Base-by-base conservation (phyloP, 92 coral and sea anemone species). In the Epizoanthus ramosus region DNA sequence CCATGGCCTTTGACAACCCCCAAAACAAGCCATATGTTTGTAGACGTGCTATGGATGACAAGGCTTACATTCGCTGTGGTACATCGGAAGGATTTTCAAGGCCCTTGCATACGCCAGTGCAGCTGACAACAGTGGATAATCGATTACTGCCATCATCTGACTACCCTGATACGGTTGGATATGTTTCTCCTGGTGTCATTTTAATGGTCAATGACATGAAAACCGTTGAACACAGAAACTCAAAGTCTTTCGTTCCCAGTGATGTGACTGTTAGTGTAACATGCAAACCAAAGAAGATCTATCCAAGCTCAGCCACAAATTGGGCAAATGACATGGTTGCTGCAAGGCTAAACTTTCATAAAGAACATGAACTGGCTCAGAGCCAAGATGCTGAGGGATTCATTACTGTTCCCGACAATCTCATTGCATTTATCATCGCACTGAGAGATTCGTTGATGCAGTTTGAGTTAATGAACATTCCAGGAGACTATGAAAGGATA, bases 241-340 rank as follows among this genome's bases (percentile, higher is more conserved):
- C n/a, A n/a, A n/a, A n/a, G n/a, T n/a, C n/a, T n/a, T n/a, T n/a
- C n/a, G n/a, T n/a, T n/a, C 47, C 83, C 2, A 74, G 70, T 4
- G 90, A 82, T 82, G 79, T 23, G 0, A 45, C 85, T 17, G 81
- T 88, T 12, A 24, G 74, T 57, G 91, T 83, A 22, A 88, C 88
- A 1, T 83, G 88, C 75, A 88, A 83, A 43, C 91, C 87, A 31
- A 87, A 87, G 84, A 5, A 87, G 18, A 47, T 83, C 1, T 87
- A 87, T 35, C 74, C 88, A 8, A 88, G 91, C 41, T 54, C 88
- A 7, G 84, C 88, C 4, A 88, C 91, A 21, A 88, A 88, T 74
- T 88, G 91, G 91, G 25, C 59, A 16, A 83, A 88, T 77, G 91
- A 83, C 50, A 23, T 88, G 80, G 6, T 83, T 19, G 91, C 87